Evolutionary conservation across 2,797 vertebrate species (phyloP), one percentile per base, ranked within the genome.

Genomic region (Lagocephalus sceleratus): DNA sequence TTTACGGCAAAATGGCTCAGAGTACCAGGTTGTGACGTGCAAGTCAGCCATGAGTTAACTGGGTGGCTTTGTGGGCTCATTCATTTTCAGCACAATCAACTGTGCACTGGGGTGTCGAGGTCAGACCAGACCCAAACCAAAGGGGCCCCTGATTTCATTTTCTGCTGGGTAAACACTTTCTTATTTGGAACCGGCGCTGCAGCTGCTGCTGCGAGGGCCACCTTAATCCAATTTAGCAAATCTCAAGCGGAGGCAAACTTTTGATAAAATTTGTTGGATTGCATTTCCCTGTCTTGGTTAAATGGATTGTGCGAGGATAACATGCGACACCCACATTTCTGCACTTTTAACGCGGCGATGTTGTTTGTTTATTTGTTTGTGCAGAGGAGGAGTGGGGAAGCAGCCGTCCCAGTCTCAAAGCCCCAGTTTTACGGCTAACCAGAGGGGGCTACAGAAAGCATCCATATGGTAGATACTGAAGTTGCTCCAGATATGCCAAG

Each of bases 381-480:
- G 90, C 90, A 85, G 93, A 97, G 88, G 96, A 99, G 90, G 95
- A 98, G 85, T 99, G 97, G 97, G 83, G 88, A 38, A 85, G 89
- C 16, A 85, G 91, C 57, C 93, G 94, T 80, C 91, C 93, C 75
- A 92, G 88, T 82, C 90, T 95, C 86, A 99, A 99, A 92, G 95
- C 95, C 71, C 94, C 94, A 20, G 85, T 93, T 50, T 84, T 93
- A 80, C 94, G 94, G 89, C 91, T 95, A 88, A 89, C 93, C 85
- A 90, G 95, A 94, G 94, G 93, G 88, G 94, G 92, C 86, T 98
- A 94, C 94, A 95, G 97, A 90, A 97, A 99, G 85, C 95, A 99
- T 85, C 97, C 97, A 82, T 99, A 99, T 92, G 95, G 95, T 95
- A 97, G 97, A 99, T 99, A 98, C 94, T 99, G 93, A 99, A 97